These are phyloP conservation scores for Callyntrura guangdongensis DNA, from an alignment of 2,888 invertebrate genomes.

Conservation along the genomic window DNA sequence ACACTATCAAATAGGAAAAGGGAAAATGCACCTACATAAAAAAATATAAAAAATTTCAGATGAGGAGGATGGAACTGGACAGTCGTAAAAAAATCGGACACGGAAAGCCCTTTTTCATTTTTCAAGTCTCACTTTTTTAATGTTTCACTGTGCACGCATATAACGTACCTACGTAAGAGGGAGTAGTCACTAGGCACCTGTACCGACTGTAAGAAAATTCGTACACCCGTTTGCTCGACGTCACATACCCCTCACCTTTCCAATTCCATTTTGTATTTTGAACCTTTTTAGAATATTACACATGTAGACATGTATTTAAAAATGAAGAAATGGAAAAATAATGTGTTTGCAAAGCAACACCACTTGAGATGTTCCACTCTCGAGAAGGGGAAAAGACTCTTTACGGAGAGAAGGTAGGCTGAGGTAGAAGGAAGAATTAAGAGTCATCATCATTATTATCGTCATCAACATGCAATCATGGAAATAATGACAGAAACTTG, in stretches of 20 bases:
- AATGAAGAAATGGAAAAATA: slow-evolving; percentile 51
- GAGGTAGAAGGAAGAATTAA: slow-evolving; percentile 70
- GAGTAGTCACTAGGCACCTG: slow-evolving; percentile 58
- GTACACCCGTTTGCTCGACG: slow-evolving; percentile 50
- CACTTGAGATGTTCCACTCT: slow-evolving; percentile 46
- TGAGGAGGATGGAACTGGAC: slow-evolving; percentile 74
- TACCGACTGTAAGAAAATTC: slow-evolving; percentile 52
- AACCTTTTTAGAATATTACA: slow-evolving; percentile 26
- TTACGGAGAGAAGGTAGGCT: neutral
- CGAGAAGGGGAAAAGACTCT: slow-evolving; percentile 5
- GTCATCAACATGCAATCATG: slow-evolving; percentile 83
- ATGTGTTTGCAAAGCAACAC: slow-evolving; percentile 45
- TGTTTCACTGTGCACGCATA: slow-evolving; percentile 43
- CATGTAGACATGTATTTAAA: slow-evolving; percentile 9
- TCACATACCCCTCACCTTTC: slow-evolving; percentile 15
- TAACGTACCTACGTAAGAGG: neutral
- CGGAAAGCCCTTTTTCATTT: slow-evolving; percentile 75
- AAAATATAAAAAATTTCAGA: slow-evolving; percentile 36
- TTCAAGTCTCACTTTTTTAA: slow-evolving; percentile 48
- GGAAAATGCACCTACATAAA: slow-evolving; percentile 8
- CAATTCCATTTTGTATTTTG: slow-evolving; percentile 23
- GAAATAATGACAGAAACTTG: slow-evolving; percentile 82
- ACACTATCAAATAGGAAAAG: neutral
- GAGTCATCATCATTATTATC: slow-evolving; percentile 72
- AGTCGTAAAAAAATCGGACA: slow-evolving; percentile 75